Evolutionary conservation across 2,888 invertebrate species (phyloP), one percentile per base, ranked within the genome.

Genomic region (Nasonovia ribisnigri): DNA sequence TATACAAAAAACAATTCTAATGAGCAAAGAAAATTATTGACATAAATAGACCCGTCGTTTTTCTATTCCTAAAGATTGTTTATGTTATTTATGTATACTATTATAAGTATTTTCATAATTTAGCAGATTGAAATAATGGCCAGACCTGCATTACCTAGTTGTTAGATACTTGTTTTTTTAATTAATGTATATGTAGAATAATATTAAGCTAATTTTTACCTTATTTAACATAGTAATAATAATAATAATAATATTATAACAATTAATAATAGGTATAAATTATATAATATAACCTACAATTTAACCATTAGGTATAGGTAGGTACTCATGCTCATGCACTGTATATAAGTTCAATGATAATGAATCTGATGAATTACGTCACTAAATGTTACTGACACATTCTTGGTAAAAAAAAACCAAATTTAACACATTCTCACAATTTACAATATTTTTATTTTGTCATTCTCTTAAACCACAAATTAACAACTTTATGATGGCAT

Each of bases 361-460:
- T n/a, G 16, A 67, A 67, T 67, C 60, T 67, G n/a, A 20, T 16
- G 16, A 67, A 67, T 36, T 36, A 67, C n/a, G 36, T 36, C 16
- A 46, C 10, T 46, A 11, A 11, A 10, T 46, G 46, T 46, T 10
- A 36, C 6, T 36, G 67, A 67, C 16, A 16, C 67, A 67, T 67
- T 67, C 36, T 67, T 67, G 6, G 6, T 67, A n/a, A 67, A 67
- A 67, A 67, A 67, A 67, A 67, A n/a, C 67, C 13, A n/a, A n/a
- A 67, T 67, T 13, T 67, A 67, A 67, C n/a, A 67, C n/a, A n/a
- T n/a, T n/a, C n/a, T 67, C n/a, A 67, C n/a, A 67, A 67, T 67
- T n/a, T n/a, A n/a, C n/a, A n/a, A n/a, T 67, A 36, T 16, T 5
- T 67, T n/a, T 4, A n/a, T 67, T n/a, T 67, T 67, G 16, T n/a